phyloP scores from a whole-genome alignment of 1,140 invertebrate genomes.

The Brachionus calyciflorus region DNA sequence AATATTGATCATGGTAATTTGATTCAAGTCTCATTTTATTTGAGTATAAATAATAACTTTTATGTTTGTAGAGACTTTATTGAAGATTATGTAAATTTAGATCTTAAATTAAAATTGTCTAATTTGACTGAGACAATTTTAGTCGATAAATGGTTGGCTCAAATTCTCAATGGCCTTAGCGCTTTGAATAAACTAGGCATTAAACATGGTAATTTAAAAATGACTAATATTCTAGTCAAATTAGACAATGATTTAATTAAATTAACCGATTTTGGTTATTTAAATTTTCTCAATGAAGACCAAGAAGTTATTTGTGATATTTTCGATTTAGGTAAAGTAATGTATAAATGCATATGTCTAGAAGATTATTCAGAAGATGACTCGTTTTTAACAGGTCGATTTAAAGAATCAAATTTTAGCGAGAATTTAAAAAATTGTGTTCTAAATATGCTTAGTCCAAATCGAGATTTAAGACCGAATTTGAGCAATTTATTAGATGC shows the following conservation, averaged over 20 bases:
- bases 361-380: neutral
- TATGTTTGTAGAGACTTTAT: neutral
- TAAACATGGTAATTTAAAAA: slow-evolving; percentile 3
- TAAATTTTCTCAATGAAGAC: neutral
- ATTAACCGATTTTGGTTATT: slow-evolving; percentile 25
- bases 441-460: neutral
- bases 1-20: neutral
- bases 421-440: slow-evolving; percentile 20
- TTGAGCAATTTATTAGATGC: neutral
- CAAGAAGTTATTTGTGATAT: neutral
- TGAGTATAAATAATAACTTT: neutral
- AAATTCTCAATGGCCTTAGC: slow-evolving; percentile 1
- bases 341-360: neutral
- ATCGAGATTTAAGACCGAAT: neutral
- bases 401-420: slow-evolving; percentile 12
- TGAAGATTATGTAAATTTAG: neutral
- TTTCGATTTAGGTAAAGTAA: neutral
- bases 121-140: neutral
- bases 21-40: too few species aligned
- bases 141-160: slow-evolving; percentile 8
- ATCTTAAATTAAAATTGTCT: neutral
- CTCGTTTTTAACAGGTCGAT: neutral
- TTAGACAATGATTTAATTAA: neutral
- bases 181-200: neutral
- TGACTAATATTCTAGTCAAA: neutral